Percentiles rank a stretch among this genome's conserved stretches.
Evolutionary conservation across 2,113 vertebrate species (phyloP).

Genomic region (Scomber scombrus): DNA sequence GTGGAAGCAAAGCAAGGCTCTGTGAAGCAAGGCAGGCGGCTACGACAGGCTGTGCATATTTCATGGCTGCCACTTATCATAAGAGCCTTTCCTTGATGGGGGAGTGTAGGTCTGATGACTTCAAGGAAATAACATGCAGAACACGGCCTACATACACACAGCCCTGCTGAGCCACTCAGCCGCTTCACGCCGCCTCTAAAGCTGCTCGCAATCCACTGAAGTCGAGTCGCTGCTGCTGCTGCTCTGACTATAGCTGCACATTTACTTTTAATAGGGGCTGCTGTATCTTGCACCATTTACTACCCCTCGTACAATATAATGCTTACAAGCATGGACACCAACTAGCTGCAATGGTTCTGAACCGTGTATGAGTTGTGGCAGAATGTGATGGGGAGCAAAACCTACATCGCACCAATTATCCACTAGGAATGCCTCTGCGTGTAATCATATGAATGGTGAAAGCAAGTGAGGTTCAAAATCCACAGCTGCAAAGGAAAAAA

Average conservation of each 20-base stretch:
- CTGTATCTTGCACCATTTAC: conserved; percentile 43
- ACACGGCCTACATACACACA: conserved; percentile 74
- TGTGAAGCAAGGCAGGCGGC: conserved; percentile 66
- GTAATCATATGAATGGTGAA: neutral
- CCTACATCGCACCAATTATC: neutral
- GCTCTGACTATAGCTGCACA: conserved; percentile 20
- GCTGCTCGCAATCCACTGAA: conserved; percentile 53
- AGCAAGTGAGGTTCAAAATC: neutral
- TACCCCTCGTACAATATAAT: conserved; percentile 4
- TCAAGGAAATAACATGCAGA: conserved; percentile 81
- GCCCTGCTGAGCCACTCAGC: conserved; percentile 70
- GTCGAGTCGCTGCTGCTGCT: conserved; percentile 29
- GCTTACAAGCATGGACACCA: conserved; percentile 29
- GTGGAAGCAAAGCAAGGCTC: conserved; percentile 48
- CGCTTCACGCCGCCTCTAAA: conserved; percentile 53
- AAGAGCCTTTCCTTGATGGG: conserved; percentile 80
- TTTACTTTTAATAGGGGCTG: conserved; percentile 32
- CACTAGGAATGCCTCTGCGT: neutral
- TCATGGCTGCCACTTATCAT: conserved; percentile 86
- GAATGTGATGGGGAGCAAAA: neutral
- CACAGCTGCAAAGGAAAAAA: neutral
- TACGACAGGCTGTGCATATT: conserved; percentile 84
- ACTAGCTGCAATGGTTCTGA: conserved; percentile 4
- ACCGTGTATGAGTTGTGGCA: neutral
- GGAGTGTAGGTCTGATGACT: conserved; percentile 74